A percentile compares a stretch with the other conserved stretches of the same genome.
phyloP scores from a whole-genome alignment of 2,113 vertebrate genomes.

The Axis porcinus region DNA sequence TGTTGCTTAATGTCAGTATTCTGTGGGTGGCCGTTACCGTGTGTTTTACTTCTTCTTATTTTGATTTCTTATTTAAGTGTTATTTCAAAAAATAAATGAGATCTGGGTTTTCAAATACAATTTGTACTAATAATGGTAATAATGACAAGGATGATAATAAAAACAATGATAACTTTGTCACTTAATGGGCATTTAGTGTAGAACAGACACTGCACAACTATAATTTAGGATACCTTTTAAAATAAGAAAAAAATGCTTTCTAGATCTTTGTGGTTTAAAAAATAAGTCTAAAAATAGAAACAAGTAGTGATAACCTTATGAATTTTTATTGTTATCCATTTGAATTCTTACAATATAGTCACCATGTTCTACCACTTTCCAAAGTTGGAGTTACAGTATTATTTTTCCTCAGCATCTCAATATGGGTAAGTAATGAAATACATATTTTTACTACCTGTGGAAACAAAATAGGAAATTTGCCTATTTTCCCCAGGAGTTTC shows the following conservation, averaged over 20 bases:
- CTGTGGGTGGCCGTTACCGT: background rate
- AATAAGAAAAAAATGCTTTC: background rate
- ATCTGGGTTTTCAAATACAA: background rate
- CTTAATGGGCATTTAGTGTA: background rate
- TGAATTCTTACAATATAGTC: background rate
- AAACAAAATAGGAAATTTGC: background rate
- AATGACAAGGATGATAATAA: background rate
- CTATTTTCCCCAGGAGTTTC: background rate
- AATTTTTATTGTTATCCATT: background rate
- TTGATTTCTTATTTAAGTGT: background rate
- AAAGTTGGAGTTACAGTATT: background rate
- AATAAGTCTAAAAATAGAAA: background rate
- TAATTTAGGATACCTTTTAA: background rate
- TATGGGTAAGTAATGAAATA: background rate
- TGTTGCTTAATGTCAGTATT: background rate
- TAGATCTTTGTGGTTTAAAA: background rate
- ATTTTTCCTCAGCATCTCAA: background rate
- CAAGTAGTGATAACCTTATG: background rate
- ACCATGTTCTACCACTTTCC: background rate
- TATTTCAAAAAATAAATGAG: background rate
- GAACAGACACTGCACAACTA: background rate
- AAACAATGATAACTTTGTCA: background rate
- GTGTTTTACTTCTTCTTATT: background rate
- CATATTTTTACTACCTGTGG: background rate
- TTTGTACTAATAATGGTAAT: background rate